Evolutionary conservation across 37 sponge, comb jelly and placozoan species (phyloP), one percentile per base, ranked within the genome.

Genomic region (Halisarca cf. caerulea): DNA sequence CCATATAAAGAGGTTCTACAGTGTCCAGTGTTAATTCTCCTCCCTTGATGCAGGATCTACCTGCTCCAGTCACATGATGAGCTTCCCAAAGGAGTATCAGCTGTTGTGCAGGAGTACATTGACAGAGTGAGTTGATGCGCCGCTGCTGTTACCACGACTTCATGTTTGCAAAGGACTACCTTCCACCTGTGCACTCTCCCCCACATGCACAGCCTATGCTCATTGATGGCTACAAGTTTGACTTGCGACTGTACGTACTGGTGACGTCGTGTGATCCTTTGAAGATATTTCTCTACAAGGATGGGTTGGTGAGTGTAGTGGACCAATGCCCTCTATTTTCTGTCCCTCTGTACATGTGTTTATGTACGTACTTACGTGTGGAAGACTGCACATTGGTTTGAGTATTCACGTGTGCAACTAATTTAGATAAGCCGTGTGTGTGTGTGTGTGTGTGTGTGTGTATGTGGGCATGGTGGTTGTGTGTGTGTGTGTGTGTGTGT

Each of bases 71-170:
- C 83, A n/a, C 15, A 82, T 0, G 91, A 89, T 18, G 34, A 66
- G 6, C 64, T 90, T 4, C 66, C 62, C 5, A 58, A 73, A 9
- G 81, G 87, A 21, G 82, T 89, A 37, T 60, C 45, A 33, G 64
- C 83, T 9, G 84, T 96, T 25, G 94, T 96, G 5, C 97, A 96
- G 78, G 97, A 96, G 58, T 96, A 96, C 53, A 25, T 96, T 20
- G 93, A 88, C 17, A 86, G 86, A 85, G 93, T 92, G 42, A 24
- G 32, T 45, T 45, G 37, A 36, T 39, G 14, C 34, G 11, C 14
- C 66, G 68, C 44, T 82, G 28, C 8, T 25, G 66, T 39, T 44
- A 11, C 33, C 20, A 1, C 28, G 60, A 53, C 25, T 75, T 9
- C 17, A 2, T 71, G 71, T 3, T 21, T 68, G 11, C 20, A 20